A percentile compares a stretch with the other conserved stretches of the same genome.
Conservation (phyloP, 1,140 invertebrate species). For the Mamestra configurata region DNA sequence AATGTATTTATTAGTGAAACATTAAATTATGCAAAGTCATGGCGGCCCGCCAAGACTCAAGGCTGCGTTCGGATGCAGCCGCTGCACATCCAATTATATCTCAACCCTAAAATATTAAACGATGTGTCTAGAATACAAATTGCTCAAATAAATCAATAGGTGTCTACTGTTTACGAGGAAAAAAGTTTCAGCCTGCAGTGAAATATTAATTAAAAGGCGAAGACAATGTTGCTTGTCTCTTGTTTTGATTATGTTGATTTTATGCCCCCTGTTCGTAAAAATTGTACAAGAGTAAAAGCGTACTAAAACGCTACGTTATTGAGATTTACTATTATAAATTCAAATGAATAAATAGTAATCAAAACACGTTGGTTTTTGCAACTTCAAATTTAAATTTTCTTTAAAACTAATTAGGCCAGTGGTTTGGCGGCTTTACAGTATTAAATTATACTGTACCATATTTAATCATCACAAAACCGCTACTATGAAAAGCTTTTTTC, state of each 20-base stretch:
- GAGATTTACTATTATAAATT: slow-evolving; percentile 35
- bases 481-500: no score
- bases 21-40: slow-evolving; percentile 79
- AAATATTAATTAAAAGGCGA: slow-evolving; percentile 30
- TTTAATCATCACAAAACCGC: background rate
- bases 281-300: background rate
- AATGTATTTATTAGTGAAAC: slow-evolving; percentile 68
- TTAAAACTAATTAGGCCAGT: background rate
- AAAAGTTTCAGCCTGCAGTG: slow-evolving; percentile 17
- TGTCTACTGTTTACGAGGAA: slow-evolving; percentile 14
- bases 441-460: background rate
- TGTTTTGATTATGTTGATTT: slow-evolving; percentile 31
- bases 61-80: slow-evolving; percentile 78
- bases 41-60: slow-evolving; percentile 76
- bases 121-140: slow-evolving; percentile 78
- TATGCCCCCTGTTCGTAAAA: slow-evolving; percentile 11
- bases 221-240: slow-evolving; percentile 26
- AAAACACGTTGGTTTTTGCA: slow-evolving; percentile 5
- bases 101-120: slow-evolving; percentile 85
- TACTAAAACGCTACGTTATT: background rate
- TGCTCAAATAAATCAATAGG: slow-evolving; percentile 67
- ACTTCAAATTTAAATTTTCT: background rate
- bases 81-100: slow-evolving; percentile 82
- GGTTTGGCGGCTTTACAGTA: background rate
- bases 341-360: slow-evolving; percentile 8